Percentiles rank a stretch among this genome's conserved stretches.
Evolutionary conservation across 2,113 vertebrate species (phyloP).

Genomic region (Entosphenus tridentatus): DNA sequence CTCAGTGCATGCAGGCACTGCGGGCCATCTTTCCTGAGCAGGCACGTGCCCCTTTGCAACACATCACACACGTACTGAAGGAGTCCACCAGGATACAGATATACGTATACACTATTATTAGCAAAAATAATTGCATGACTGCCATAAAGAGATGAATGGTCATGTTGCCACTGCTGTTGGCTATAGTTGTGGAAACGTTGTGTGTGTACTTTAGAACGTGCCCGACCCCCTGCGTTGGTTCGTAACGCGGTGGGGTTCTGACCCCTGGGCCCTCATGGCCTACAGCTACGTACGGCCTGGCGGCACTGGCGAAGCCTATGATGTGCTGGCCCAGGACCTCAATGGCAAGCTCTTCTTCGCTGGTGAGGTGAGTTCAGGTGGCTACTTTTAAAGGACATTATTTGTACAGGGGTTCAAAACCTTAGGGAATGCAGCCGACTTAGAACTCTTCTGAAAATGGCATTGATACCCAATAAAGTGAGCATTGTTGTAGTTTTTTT

Average conservation of each 20-base stretch:
- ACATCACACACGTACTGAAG: background rate
- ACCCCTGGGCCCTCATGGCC: slow-evolving; percentile 83
- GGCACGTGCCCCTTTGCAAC: slow-evolving; percentile 21
- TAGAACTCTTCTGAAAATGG: background rate
- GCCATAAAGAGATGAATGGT: too few species aligned
- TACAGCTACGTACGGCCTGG: slow-evolving; percentile 89
- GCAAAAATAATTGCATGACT: background rate
- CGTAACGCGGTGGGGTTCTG: slow-evolving; percentile 62
- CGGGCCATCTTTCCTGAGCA: slow-evolving; percentile 72
- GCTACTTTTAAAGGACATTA: background rate
- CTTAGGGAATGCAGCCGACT: background rate
- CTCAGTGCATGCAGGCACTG: slow-evolving; percentile 54
- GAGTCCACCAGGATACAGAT: background rate
- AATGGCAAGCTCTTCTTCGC: slow-evolving; percentile 79
- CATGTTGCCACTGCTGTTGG: too few species aligned
- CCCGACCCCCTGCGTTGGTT: slow-evolving; percentile 61
- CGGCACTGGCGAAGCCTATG: slow-evolving; percentile 78
- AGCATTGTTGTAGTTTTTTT: too few species aligned
- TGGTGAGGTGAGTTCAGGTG: slow-evolving; percentile 40
- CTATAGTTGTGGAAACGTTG: too few species aligned
- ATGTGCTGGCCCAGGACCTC: slow-evolving; percentile 72
- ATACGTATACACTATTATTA: background rate
- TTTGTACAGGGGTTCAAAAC: background rate
- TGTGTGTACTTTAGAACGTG: slow-evolving; percentile 34
- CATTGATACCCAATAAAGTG: too few species aligned